A percentile compares a stretch with the other conserved stretches of the same genome.
Conservation (phyloP, 2,888 invertebrate genomes). For the Nesidiocoris tenuis region DNA sequence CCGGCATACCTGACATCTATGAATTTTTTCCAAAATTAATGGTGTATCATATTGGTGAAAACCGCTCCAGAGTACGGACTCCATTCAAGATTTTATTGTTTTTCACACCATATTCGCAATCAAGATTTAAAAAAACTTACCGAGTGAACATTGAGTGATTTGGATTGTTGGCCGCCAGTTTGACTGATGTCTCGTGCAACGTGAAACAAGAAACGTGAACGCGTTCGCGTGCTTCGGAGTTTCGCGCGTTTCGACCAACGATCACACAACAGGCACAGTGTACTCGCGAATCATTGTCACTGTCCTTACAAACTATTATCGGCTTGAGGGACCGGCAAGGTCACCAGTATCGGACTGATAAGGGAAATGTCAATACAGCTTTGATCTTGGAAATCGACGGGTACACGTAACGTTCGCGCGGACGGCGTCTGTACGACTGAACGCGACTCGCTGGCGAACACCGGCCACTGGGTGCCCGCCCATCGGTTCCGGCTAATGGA, state of each 20-base stretch:
- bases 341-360: background rate
- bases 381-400: background rate
- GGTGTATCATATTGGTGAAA: no score
- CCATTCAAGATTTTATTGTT: no score
- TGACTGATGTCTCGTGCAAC: slow-evolving; percentile 34
- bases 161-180: slow-evolving; percentile 47
- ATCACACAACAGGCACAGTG: slow-evolving; percentile 22
- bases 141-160: slow-evolving; percentile 48
- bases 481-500: slow-evolving; percentile 29
- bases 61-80: no score
- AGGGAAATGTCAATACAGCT: background rate
- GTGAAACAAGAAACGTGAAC: background rate
- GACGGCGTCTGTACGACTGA: slow-evolving; percentile 36
- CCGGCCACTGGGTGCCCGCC: slow-evolving; percentile 30
- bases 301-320: background rate
- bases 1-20: no score
- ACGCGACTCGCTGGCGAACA: background rate
- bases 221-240: background rate
- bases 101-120: no score
- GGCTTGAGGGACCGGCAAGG: background rate
- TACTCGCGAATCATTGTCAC: slow-evolving; percentile 32
- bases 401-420: slow-evolving; percentile 22
- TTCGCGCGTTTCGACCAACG: background rate
- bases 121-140: slow-evolving; percentile 30
- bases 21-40: no score